Evolutionary conservation across 2,797 vertebrate species (phyloP).

Genomic region (Anguilla megastoma): DNA sequence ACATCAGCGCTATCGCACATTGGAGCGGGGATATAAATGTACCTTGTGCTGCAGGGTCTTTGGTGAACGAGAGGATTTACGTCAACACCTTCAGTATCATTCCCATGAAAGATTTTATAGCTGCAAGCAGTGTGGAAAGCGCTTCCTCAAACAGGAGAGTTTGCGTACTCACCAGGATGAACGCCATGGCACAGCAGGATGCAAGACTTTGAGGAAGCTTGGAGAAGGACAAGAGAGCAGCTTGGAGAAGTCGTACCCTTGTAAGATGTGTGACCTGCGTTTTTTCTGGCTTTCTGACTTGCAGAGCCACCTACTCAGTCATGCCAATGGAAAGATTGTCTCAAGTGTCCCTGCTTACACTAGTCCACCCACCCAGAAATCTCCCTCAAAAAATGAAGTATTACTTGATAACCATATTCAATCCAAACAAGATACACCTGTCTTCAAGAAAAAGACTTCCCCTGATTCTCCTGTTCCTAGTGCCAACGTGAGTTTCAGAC

Average conservation of each 20-base stretch:
- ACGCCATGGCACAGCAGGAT: slow-evolving; percentile 56
- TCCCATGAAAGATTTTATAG: slow-evolving; percentile 70
- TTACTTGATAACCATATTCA: slow-evolving; percentile 45
- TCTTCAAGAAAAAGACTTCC: slow-evolving; percentile 30
- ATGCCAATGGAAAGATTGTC: slow-evolving; percentile 44
- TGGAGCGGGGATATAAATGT: slow-evolving; percentile 74
- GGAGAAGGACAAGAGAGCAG: slow-evolving; percentile 63
- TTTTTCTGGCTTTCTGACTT: slow-evolving; percentile 82
- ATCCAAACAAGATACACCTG: slow-evolving; percentile 31
- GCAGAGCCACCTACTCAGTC: slow-evolving; percentile 64
- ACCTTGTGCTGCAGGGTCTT: slow-evolving; percentile 77
- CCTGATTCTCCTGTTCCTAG: slow-evolving; percentile 26
- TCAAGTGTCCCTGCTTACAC: slow-evolving; percentile 31
- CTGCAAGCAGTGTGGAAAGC: slow-evolving; percentile 74
- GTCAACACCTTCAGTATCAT: slow-evolving; percentile 71
- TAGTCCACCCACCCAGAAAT: slow-evolving; percentile 49
- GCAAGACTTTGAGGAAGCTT: slow-evolving; percentile 47
- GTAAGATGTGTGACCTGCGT: slow-evolving; percentile 71
- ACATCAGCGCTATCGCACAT: slow-evolving; percentile 75
- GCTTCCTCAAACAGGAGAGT: slow-evolving; percentile 72
- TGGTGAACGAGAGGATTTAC: slow-evolving; percentile 65
- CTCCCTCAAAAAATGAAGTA: slow-evolving; percentile 47
- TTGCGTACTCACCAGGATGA: slow-evolving; percentile 72
- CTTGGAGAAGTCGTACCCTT: slow-evolving; percentile 69
- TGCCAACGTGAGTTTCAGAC: slow-evolving; percentile 38